Base-by-base conservation (phyloP, 2,888 invertebrate genomes). In the Papilio demoleus region DNA sequence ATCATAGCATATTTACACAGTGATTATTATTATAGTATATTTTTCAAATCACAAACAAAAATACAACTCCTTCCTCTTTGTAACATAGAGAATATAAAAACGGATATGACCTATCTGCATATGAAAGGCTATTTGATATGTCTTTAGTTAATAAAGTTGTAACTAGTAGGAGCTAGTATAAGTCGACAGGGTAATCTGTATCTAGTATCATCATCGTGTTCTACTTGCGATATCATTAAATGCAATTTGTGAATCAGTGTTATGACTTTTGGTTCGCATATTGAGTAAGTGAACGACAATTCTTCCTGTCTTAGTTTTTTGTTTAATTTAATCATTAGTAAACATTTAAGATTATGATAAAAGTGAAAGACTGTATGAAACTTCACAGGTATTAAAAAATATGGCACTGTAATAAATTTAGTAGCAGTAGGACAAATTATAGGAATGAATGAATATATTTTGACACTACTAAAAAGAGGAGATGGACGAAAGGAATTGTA, bases 191-290 rank as follows among this genome's bases (percentile, higher is more conserved):
- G 47, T 47, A 50, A 50, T 24, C 50, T 24, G 50, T 19, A 6
- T 27, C 27, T 4, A 50, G 24, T 50, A 9, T 47, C 47, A 53
- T 53, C 27, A 53, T 53, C 24, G 27, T 53, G 53, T 53, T n/a
- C 53, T 53, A 53, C 50, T 50, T 24, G 27, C 14, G 27, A 50
- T 24, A 24, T 24, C 14, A 50, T 53, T 27, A 27, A 14, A 27
- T 27, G 27, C 27, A 53, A 27, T 27, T 53, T 53, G 27, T 53
- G 14, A 53, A 1, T 53, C 27, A 24, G 27, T 22, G 19, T 22
- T 19, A 19, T 45, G 9, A 17, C 8, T 45, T 8, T 19, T 42
- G 17, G 17, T 42, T 45, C 9, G 17, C 17, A 45, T 45, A 19
- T 1, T 45, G 17, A 19, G 17, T 17, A 9, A 8, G 3, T 47